These are phyloP conservation scores for Drosophila prolongata DNA, from an alignment of 2,888 invertebrate genomes.

Conservation along the genomic window DNA sequence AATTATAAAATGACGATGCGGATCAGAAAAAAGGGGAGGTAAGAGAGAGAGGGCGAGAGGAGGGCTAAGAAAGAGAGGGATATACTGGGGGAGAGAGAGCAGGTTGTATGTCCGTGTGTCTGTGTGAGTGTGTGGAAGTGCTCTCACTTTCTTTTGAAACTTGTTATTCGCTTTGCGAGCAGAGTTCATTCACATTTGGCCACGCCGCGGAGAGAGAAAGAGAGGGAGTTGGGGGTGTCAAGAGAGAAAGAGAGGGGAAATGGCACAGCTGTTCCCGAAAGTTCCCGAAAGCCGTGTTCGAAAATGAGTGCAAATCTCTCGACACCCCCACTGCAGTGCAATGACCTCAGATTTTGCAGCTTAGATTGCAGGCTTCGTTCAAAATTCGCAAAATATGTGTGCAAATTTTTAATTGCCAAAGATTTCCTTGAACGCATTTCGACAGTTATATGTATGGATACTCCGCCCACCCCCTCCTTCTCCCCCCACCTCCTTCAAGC, in stretches of 20 bases:
- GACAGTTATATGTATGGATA: slow-evolving; percentile 39
- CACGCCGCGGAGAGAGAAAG: slow-evolving; percentile 46
- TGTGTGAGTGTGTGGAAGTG: slow-evolving; percentile 62
- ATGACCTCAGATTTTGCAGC: slow-evolving; percentile 56
- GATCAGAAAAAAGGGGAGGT: slow-evolving; percentile 26
- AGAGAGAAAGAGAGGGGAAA: slow-evolving; percentile 33
- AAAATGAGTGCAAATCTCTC: slow-evolving; percentile 73
- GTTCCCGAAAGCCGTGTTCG: slow-evolving; percentile 52
- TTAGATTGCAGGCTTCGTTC: neutral
- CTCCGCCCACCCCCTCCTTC: slow-evolving; percentile 3
- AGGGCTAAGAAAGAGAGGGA: neutral
- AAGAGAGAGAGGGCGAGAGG: slow-evolving; percentile 3
- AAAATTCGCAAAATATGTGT: slow-evolving; percentile 8
- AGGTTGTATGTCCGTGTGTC: slow-evolving; percentile 28
- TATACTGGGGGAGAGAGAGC: slow-evolving; percentile 3
- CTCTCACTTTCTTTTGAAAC: slow-evolving; percentile 85
- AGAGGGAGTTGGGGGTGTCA: slow-evolving; percentile 14
- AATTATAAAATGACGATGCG: slow-evolving; percentile 40
- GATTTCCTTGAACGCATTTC: slow-evolving; percentile 79
- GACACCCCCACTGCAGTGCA: slow-evolving; percentile 53
- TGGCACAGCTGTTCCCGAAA: slow-evolving; percentile 77
- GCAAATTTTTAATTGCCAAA: slow-evolving; percentile 64
- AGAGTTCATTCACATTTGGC: slow-evolving; percentile 80
- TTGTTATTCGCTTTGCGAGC: slow-evolving; percentile 80
- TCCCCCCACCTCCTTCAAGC: slow-evolving; percentile 8